phyloP scores from a whole-genome alignment of 2,888 invertebrate species.

The Caenorhabditis japonica region DNA sequence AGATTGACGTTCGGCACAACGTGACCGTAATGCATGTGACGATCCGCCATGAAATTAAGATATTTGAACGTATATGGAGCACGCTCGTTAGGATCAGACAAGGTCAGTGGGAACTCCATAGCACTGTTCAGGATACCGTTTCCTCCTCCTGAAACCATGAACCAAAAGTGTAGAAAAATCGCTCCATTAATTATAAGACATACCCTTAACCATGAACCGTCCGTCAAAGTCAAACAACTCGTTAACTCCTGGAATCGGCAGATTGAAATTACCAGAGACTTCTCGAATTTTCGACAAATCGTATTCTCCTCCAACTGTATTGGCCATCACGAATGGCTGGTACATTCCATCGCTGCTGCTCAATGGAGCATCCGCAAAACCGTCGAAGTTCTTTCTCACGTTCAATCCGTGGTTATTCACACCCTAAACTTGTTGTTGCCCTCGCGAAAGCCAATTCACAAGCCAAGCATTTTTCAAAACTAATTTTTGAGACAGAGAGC shows the following conservation, averaged over 20 bases:
- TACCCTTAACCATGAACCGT: slow-evolving; percentile 66
- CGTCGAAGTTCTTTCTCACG: slow-evolving; percentile 69
- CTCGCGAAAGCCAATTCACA: too few relatives aligned
- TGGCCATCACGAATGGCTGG: slow-evolving; percentile 65
- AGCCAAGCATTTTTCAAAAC: too few relatives aligned
- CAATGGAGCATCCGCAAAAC: slow-evolving; percentile 68
- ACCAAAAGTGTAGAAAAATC: neutral
- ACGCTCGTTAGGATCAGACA: slow-evolving; percentile 71
- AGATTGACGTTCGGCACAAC: slow-evolving; percentile 70
- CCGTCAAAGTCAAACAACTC: slow-evolving; percentile 73
- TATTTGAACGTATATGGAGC: slow-evolving; percentile 72
- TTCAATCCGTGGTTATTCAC: slow-evolving; percentile 69
- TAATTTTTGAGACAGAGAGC: too few relatives aligned
- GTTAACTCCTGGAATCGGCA: slow-evolving; percentile 69
- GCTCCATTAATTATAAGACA: neutral
- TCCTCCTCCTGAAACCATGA: slow-evolving; percentile 52
- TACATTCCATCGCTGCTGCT: slow-evolving; percentile 61
- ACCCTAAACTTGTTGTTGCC: too few relatives aligned
- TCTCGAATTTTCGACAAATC: slow-evolving; percentile 69
- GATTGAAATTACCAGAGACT: slow-evolving; percentile 67
- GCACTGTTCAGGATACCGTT: slow-evolving; percentile 71
- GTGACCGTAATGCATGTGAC: slow-evolving; percentile 69
- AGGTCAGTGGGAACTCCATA: slow-evolving; percentile 70
- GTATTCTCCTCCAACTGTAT: slow-evolving; percentile 67
- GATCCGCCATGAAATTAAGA: slow-evolving; percentile 73